Evolutionary conservation across 2,888 invertebrate species (phyloP).

Genomic region (Microctonus aethiopoides): DNA sequence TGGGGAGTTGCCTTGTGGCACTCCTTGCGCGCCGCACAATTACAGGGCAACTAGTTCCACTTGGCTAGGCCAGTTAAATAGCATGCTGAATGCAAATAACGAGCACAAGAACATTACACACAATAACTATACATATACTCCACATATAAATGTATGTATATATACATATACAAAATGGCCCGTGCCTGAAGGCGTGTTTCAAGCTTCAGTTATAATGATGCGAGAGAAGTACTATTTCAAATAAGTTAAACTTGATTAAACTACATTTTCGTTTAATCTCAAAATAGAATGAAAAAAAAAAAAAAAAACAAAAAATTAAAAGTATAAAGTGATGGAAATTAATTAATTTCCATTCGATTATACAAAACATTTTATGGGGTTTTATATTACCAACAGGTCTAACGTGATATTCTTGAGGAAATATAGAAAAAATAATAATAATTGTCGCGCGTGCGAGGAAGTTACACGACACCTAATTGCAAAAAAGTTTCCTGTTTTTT

Average conservation of each 20-base stretch:
- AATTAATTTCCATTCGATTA: not conserved
- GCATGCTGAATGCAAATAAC: conserved; percentile 46
- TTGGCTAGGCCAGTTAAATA: conserved; percentile 44
- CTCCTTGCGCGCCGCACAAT: conserved; percentile 43
- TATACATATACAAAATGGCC: conserved; percentile 5
- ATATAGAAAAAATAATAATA: not conserved
- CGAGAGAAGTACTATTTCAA: not conserved
- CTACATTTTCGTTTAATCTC: not conserved
- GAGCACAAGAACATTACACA: conserved; percentile 34
- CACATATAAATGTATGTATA: conserved; percentile 27
- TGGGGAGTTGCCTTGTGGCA: conserved; percentile 37
- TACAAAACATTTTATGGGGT: not conserved
- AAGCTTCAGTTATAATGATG: conserved; percentile 18
- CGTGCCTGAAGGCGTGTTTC: conserved; percentile 9
- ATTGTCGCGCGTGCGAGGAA: not conserved
- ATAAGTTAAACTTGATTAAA: not conserved
- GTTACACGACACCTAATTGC: conserved; percentile 1
- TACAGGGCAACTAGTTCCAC: conserved; percentile 47
- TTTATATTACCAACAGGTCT: not conserved
- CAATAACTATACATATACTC: too few relatives aligned
- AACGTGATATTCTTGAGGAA: not conserved
- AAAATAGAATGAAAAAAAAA: not conserved
- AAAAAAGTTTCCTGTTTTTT: not conserved
- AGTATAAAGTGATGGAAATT: not conserved
- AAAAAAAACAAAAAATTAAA: not conserved